Base-by-base conservation (phyloP, 2,888 invertebrate genomes). In the Lottia gigantea region DNA sequence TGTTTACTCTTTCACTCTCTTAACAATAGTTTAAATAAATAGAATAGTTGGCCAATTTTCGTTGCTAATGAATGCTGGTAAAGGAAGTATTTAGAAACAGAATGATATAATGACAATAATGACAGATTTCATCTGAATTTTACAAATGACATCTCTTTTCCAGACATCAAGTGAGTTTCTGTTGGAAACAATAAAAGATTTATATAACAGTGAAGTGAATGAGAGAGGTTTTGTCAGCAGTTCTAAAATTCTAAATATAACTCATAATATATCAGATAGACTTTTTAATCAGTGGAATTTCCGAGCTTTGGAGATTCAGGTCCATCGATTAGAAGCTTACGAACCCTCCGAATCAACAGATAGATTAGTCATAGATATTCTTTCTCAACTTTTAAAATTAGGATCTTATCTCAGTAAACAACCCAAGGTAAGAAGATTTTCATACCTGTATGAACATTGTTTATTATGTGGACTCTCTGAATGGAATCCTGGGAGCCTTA, bases 281-380 rank as follows among this genome's bases (percentile, higher is more conserved):
- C 76, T 86, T 49, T 87, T 85, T 68, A 82, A 84, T 68, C 78
- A 82, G 62, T 86, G 87, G 87, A 80, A 77, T 67, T 85, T 78
- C 74, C 77, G 85, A 14, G 79, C 82, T 12, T 72, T 88, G 66
- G 87, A 88, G 70, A 86, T 88, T 47, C 80, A 86, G 68, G 83
- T 86, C 16, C 84, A 84, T 16, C 79, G 82, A 46, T 75, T 86
- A 68, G 86, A 86, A 68, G 78, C 82, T 12, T 86, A 83, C 67
- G 87, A 87, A 62, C 79, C 84, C 7, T 76, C 80, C 11, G 87
- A 87, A 62, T 75, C 78, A 4, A 75, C 78, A 14, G 84, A 85
- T 45, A 84, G 83, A 71, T 74, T 86, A 14, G 80, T 85, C 16
- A 74, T 82, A 11, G 88, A 88, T 69, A 75, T 86, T 14, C 74